These are phyloP conservation scores for Tromatobia lineatoria DNA, from an alignment of 2,888 invertebrate genomes.

Conservation along the genomic window DNA sequence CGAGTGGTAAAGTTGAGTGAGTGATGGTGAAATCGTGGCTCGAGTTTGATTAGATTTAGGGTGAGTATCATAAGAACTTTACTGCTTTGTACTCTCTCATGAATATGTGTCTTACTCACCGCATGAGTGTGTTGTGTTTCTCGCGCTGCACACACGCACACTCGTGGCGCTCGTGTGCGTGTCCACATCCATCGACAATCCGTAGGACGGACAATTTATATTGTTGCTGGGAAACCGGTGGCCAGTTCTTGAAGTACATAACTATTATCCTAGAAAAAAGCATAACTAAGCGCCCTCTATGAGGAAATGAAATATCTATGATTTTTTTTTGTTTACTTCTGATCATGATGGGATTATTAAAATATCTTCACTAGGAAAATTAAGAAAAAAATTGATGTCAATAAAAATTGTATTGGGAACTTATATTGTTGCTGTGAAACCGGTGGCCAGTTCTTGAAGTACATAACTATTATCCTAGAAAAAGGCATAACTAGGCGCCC, in stretches of 20 bases:
- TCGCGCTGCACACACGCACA: slow-evolving; percentile 8
- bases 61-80: slow-evolving; percentile 73
- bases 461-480: neutral
- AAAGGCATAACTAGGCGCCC: too few species aligned
- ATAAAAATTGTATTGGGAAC: too few species aligned
- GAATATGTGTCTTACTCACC: slow-evolving; percentile 27
- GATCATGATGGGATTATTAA: too few species aligned
- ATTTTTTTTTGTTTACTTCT: too few species aligned
- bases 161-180: neutral
- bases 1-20: slow-evolving; percentile 75
- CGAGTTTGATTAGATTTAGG: slow-evolving; percentile 77
- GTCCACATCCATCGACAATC: neutral
- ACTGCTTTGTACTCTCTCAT: slow-evolving; percentile 32
- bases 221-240: slow-evolving; percentile 64
- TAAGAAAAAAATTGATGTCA: too few species aligned
- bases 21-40: slow-evolving; percentile 79
- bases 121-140: slow-evolving; percentile 5
- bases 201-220: slow-evolving; percentile 46
- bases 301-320: too few species aligned
- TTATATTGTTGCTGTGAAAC: slow-evolving; percentile 49
- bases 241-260: slow-evolving; percentile 51
- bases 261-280: neutral
- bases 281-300: too few species aligned
- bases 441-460: slow-evolving; percentile 59
- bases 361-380: too few species aligned